Base-by-base conservation (phyloP, 2,888 invertebrate genomes). In the Cryptophagus acutangulus region DNA sequence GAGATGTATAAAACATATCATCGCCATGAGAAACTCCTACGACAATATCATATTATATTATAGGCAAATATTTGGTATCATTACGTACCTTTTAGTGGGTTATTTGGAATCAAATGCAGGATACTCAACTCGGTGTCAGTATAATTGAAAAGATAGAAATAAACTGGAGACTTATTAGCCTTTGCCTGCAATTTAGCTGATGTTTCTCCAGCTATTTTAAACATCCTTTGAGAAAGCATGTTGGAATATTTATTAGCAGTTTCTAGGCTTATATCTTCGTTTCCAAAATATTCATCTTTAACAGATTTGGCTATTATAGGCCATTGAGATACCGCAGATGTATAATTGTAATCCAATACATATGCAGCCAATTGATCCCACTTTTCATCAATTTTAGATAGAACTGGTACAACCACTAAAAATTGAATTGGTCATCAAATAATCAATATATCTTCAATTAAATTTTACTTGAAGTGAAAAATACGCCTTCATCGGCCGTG, bases 221-320 rank as follows among this genome's bases (percentile, higher is more conserved):
- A 81, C 0, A 78, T 63, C 3, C 80, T 67, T 59, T 83, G 82
- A 0, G 81, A 71, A 1, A 79, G 16, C 31, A 48, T 36, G 3
- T 31, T 13, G 4, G 31, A 5, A 31, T 5, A 31, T 9, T 13
- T 15, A n/a, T 16, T 16, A 3, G 16, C 4, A 3, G 1, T 46
- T 13, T 42, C 38, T 16, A 12, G 28, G 8, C 36, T 40, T 10
- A 54, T 36, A 5, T 35, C 28, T 31, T 44, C 29, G 12, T 45
- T 36, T 24, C 39, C 46, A 2, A 54, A 38, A 38, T 56, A 57
- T 16, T 38, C 36, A 18, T 48, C 14, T 41, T 38, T 39, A 13
- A 51, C 48, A 41, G 45, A 34, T 16, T 45, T 10, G 1, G 55
- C 44, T 1, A 41, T 34, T 9, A 16, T 24, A 2, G 16, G 33